phyloP scores from a whole-genome alignment of 2,888 invertebrate species.

The Synergus umbraculus region DNA sequence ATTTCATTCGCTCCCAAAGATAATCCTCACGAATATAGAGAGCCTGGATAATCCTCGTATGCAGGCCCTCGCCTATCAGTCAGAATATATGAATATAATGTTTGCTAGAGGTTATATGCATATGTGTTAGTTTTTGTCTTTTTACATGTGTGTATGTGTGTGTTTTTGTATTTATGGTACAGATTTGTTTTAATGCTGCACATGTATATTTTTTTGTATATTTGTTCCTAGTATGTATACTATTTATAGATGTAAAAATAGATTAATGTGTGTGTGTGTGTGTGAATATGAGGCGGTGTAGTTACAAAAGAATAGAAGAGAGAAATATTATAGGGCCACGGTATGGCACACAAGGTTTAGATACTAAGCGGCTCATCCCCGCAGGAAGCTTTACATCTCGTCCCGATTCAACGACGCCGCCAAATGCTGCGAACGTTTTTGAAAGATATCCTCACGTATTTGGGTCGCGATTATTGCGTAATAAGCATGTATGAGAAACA shows the following conservation, averaged over 20 bases:
- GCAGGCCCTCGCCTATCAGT: constrained; percentile 66
- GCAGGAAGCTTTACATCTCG: constrained; percentile 73
- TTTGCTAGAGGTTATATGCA: not conserved
- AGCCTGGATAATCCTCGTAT: constrained; percentile 72
- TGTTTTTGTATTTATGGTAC: too few species aligned
- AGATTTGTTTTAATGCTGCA: constrained; percentile 29
- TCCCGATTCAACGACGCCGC: constrained; percentile 63
- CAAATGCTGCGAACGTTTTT: constrained; percentile 66
- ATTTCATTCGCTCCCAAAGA: constrained; percentile 66
- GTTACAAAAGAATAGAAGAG: constrained; percentile 41
- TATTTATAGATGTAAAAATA: constrained; percentile 14
- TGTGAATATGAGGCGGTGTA: constrained; percentile 15
- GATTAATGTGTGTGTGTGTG: not conserved
- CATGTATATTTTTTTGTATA: constrained; percentile 39
- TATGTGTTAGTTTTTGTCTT: too few species aligned
- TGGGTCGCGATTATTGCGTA: constrained; percentile 53
- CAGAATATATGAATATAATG: constrained; percentile 37
- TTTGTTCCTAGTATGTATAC: constrained; percentile 40
- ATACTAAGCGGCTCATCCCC: constrained; percentile 77
- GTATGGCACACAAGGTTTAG: constrained; percentile 74
- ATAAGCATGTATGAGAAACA: not conserved
- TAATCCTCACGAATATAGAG: constrained; percentile 76
- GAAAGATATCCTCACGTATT: constrained; percentile 65
- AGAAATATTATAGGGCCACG: constrained; percentile 55
- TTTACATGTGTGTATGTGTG: too few species aligned